Base-by-base conservation (phyloP, 1,140 invertebrate species). In the Drosophila kepulauana region DNA sequence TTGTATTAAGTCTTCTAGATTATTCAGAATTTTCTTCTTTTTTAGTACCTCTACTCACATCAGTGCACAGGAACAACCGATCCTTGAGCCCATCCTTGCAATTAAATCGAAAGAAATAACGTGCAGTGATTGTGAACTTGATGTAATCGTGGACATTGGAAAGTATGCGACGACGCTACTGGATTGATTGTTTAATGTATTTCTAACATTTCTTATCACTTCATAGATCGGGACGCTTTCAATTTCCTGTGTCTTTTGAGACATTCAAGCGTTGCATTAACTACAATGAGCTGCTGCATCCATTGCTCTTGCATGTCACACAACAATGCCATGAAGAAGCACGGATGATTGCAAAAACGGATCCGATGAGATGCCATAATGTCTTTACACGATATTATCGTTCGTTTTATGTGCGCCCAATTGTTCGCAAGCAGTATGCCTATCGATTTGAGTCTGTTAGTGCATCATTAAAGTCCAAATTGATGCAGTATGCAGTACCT, bases 181-280 rank as follows among this genome's bases (percentile, higher is more conserved):
- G 13, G 8, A 38, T 1, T 28, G 5, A 1, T 1, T 54, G 2
- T 7, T 0, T 28, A 5, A 4, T 1, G 33, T 7, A 16, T 10
- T 51, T 1, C 1, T n/a, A 33, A 54, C 2, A 30, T 46, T 2
- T 13, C 16, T 2, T 6, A 28, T 2, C 16, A 1, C 28, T 4
- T 62, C 57, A 13, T 20, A 79, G 76, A 0, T 1, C 2, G 7
- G 78, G 78, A 0, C 35, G 56, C 0, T 80, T 57, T 16, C 1
- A 11, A 25, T 79, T 52, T 48, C 78, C 78, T 1, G 78, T 80
- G 1, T 70, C 77, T 0, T 46, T 75, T 13, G 49, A 75, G 1
- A 62, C 49, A 3, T 80, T 80, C n/a, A 49, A 30, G 11, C 16
- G n/a, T 2, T 70, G 49, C 45, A 57, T 80, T 4, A 79, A 80